Base-by-base conservation (phyloP, 2,888 invertebrate genomes). In the Tethea ocularis region DNA sequence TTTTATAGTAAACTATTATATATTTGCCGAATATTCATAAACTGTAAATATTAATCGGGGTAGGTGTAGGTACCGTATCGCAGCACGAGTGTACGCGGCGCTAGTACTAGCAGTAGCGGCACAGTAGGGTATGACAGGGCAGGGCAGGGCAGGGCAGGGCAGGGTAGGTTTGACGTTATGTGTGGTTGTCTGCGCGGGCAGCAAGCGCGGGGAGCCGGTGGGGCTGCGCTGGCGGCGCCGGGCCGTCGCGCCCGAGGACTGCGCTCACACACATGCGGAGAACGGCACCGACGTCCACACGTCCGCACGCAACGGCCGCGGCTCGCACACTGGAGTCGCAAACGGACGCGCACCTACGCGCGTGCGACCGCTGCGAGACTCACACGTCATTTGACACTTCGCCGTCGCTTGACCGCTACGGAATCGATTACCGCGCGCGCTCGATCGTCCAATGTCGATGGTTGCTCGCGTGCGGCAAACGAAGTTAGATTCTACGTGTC, bases 151-250 rank as follows among this genome's bases (percentile, higher is more conserved):
- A 24, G 24, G 24, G 24, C 2, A 24, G 24, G 66, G 61, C 60
- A 64, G 71, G 74, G 66, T 64, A 57, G 71, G 64, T 65, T 74
- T 75, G 73, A 78, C 73, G 76, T 71, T 72, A 67, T 71, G 80
- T 78, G 77, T 81, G 78, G 77, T 78, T 80, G 72, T 77, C 71
- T 78, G 20, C 20, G 75, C 71, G 79, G 71, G 78, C 82, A 84
- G 89, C 82, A 78, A 77, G 66, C 75, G 79, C 75, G 82, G 82
- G 65, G 66, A 69, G 74, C 82, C 82, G 70, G 73, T 75, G 62
- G 87, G 86, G 57, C 83, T 86, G 72, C 82, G 80, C 76, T 87
- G 91, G 88, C 86, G 89, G 62, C 84, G 87, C 61, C 85, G 84
- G 71, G 76, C 66, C 69, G 89, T 89, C 66, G 90, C 87, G 68